Evolutionary conservation across 2,113 vertebrate species (phyloP).

Genomic region (Gavia stellata): DNA sequence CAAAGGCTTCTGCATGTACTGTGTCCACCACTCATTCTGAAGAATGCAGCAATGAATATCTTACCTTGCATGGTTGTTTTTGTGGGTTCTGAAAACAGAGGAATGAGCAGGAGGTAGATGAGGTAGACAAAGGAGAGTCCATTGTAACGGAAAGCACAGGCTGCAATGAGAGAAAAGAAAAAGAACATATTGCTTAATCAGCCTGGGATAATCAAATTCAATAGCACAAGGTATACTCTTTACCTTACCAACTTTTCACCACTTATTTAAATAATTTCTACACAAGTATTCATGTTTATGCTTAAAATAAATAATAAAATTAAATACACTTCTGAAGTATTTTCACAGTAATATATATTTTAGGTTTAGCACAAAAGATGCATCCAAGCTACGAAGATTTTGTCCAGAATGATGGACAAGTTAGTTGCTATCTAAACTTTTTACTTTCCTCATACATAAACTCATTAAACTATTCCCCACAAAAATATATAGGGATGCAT

Average conservation of each 20-base stretch:
- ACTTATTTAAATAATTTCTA: background rate
- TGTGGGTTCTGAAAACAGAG: constrained; percentile 92
- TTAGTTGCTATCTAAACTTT: background rate
- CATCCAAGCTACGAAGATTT: background rate
- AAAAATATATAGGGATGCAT: background rate
- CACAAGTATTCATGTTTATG: background rate
- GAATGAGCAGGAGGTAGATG: constrained; percentile 97
- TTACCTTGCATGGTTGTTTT: constrained; percentile 94
- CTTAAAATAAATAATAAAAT: background rate
- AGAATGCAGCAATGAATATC: background rate
- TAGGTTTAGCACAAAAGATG: background rate
- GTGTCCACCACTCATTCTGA: background rate
- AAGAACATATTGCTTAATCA: background rate
- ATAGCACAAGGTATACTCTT: background rate
- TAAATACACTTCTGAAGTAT: background rate
- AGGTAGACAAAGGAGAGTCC: constrained; percentile 98
- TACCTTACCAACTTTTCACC: background rate
- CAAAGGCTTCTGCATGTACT: background rate
- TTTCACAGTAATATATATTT: background rate
- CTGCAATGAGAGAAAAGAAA: constrained; percentile 66
- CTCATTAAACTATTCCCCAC: background rate
- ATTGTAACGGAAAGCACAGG: constrained; percentile 97
- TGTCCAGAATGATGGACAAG: background rate
- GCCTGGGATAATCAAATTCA: background rate
- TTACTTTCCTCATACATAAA: background rate